Conservation (phyloP, 2,888 invertebrate genomes). For the Cremastinae sp. region DNA sequence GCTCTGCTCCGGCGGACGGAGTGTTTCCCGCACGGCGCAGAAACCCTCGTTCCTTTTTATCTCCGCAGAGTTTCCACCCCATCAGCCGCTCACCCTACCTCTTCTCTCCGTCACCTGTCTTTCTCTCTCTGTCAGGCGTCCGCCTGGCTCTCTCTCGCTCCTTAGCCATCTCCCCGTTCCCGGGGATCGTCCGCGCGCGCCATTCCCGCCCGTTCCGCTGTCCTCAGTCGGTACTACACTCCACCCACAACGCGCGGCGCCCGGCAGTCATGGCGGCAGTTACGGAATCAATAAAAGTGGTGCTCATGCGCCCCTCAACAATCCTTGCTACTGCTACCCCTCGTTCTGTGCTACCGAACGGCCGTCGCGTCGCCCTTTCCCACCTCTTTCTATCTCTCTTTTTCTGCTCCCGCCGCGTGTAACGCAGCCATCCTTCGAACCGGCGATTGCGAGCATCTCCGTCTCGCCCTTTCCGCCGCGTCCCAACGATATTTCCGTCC, state of each 20-base stretch:
- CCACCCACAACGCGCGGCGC: conserved; percentile 63
- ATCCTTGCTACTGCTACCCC: conserved; percentile 74
- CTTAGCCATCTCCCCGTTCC: conserved; percentile 57
- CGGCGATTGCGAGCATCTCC: conserved; percentile 37
- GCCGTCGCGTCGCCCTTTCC: conserved; percentile 63
- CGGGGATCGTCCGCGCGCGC: conserved; percentile 59
- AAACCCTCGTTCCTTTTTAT: conserved; percentile 80
- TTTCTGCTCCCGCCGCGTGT: conserved; percentile 42
- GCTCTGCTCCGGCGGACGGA: conserved; percentile 36
- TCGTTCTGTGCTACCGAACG: conserved; percentile 63
- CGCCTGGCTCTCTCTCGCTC: conserved; percentile 46
- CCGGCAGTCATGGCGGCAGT: conserved; percentile 80
- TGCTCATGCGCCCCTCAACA: conserved; percentile 80
- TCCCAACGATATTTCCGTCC: conserved; percentile 43
- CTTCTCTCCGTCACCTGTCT: conserved; percentile 22
- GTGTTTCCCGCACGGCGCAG: conserved; percentile 66
- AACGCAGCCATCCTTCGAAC: conserved; percentile 33
- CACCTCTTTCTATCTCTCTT: conserved; percentile 40
- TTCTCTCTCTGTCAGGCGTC: conserved; percentile 52
- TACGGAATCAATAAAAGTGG: conserved; percentile 81
- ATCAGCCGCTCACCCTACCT: conserved; percentile 79
- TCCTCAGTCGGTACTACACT: conserved; percentile 64
- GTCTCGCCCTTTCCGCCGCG: conserved; percentile 46
- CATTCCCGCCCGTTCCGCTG: conserved; percentile 63
- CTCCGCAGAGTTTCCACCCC: conserved; percentile 81